phyloP scores from a whole-genome alignment of 1,140 invertebrate species.

The Procambarus clarkii region DNA sequence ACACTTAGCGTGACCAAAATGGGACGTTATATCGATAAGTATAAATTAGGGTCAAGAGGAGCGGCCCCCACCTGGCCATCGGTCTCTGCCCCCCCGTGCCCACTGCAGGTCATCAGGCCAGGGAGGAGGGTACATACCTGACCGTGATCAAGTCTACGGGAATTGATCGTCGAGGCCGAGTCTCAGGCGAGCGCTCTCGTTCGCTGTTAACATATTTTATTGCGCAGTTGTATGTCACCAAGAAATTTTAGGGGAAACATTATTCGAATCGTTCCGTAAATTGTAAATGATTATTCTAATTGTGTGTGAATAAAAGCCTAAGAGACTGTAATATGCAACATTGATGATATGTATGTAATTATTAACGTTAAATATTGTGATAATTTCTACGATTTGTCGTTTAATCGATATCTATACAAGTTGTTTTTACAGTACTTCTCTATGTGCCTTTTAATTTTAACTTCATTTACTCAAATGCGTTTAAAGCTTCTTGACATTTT shows the following conservation, averaged over 20 bases:
- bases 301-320: not conserved
- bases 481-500: not conserved
- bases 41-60: slow-evolving; percentile 25
- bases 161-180: not conserved
- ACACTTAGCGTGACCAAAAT: not conserved
- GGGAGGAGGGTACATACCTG: not conserved
- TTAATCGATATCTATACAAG: not conserved
- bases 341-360: not conserved
- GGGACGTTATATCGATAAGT: not conserved
- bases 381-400: not conserved
- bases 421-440: no score
- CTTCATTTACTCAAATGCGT: not conserved
- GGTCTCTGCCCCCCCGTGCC: slow-evolving; percentile 10
- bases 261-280: not conserved
- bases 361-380: not conserved
- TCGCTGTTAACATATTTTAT: not conserved
- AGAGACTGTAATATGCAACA: not conserved
- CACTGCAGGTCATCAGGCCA: not conserved
- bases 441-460: no score
- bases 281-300: not conserved
- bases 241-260: not conserved
- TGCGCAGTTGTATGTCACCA: not conserved
- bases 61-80: slow-evolving; percentile 17
- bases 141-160: slow-evolving; percentile 22
- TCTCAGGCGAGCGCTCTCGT: not conserved